Conservation (phyloP, 2,113 vertebrate species). For the Murina feae region DNA sequence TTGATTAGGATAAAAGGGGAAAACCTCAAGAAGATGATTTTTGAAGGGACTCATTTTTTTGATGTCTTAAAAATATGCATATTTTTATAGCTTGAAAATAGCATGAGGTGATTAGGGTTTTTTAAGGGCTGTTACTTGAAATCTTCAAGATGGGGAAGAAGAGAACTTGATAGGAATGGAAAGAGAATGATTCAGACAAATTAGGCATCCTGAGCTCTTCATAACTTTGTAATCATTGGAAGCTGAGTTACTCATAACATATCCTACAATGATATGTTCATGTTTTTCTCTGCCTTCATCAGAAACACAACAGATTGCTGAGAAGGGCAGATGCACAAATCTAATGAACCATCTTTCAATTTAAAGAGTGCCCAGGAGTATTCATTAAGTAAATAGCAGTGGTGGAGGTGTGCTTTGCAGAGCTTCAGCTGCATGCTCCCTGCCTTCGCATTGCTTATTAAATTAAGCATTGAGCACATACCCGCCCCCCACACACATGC, state of each 20-base stretch:
- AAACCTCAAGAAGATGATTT: not conserved
- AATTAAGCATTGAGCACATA: constrained; percentile 34
- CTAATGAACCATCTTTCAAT: constrained; percentile 80
- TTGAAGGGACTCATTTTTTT: not conserved
- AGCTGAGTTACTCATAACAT: constrained; percentile 72
- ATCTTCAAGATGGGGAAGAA: constrained; percentile 9
- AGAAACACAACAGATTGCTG: constrained; percentile 78
- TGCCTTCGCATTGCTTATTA: constrained; percentile 41
- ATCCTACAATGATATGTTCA: constrained; percentile 1
- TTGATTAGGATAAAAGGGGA: not conserved
- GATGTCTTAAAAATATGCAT: not conserved
- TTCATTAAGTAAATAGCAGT: constrained; percentile 80
- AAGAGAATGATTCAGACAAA: constrained; percentile 47
- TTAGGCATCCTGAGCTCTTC: constrained; percentile 53
- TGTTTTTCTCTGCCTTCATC: constrained; percentile 64
- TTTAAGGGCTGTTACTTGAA: not conserved
- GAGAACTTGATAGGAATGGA: not conserved
- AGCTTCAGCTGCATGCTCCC: constrained; percentile 46
- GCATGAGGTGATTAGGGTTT: not conserved
- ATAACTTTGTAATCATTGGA: constrained; percentile 69
- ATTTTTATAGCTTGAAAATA: constrained; percentile 25
- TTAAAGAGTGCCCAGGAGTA: constrained; percentile 80
- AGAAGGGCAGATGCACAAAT: constrained; percentile 76
- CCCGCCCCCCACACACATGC: not conserved
- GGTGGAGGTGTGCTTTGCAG: constrained; percentile 64